phyloP scores from a whole-genome alignment of 2,113 vertebrate genomes.

The Esox niger region DNA sequence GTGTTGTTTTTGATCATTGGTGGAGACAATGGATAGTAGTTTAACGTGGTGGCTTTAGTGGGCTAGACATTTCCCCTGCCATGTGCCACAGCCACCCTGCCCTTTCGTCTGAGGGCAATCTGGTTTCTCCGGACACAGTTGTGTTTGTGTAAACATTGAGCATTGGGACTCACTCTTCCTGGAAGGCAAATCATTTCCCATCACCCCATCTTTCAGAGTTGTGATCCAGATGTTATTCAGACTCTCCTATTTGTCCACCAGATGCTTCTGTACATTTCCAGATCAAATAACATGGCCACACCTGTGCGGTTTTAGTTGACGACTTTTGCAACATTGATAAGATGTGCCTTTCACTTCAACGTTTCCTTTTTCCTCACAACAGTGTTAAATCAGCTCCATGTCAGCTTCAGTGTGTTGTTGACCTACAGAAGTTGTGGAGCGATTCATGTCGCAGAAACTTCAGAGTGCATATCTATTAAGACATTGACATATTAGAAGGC shows the following conservation, averaged over 20 bases:
- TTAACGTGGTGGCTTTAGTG: too few relatives aligned
- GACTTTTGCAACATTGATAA: slow-evolving; percentile 53
- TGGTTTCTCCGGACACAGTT: background rate
- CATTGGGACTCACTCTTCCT: slow-evolving; percentile 12
- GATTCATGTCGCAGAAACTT: background rate
- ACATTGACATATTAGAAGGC: background rate
- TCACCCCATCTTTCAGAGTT: background rate
- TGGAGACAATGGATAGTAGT: too few relatives aligned
- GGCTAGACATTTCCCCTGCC: background rate
- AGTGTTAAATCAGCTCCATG: slow-evolving; percentile 27
- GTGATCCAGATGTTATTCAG: slow-evolving; percentile 22
- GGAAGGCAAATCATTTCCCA: slow-evolving; percentile 35
- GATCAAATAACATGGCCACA: slow-evolving; percentile 48
- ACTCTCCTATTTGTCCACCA: background rate
- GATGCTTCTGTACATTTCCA: slow-evolving; percentile 34
- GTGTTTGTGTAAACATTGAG: slow-evolving; percentile 18
- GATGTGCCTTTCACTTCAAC: slow-evolving; percentile 17
- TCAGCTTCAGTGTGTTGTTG: background rate
- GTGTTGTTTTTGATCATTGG: too few relatives aligned
- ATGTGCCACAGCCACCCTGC: background rate
- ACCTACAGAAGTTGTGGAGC: background rate
- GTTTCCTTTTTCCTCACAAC: background rate
- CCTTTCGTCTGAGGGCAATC: background rate
- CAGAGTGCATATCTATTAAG: background rate
- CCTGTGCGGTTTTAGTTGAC: slow-evolving; percentile 25